These are phyloP conservation scores for Eustalomyia histrio DNA, from an alignment of 2,888 invertebrate genomes.

Conservation along the genomic window DNA sequence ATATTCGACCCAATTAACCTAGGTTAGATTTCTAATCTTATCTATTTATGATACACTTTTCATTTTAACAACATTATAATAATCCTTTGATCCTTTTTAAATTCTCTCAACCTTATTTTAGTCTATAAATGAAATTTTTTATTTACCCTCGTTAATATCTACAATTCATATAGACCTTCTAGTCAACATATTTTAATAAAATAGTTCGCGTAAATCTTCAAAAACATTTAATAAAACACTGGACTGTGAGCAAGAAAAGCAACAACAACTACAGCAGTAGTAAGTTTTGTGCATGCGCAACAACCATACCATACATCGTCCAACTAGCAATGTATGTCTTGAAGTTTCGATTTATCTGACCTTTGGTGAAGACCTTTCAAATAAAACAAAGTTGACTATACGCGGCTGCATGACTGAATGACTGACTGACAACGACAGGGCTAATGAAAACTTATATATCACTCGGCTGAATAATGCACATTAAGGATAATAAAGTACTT, in stretches of 20 bases:
- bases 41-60: too few relatives aligned
- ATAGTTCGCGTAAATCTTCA: constrained; percentile 60
- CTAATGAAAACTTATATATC: constrained; percentile 70
- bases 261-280: not conserved
- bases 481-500: constrained; percentile 70
- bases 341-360: constrained; percentile 65
- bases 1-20: too few relatives aligned
- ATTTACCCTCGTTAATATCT: constrained; percentile 34
- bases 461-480: constrained; percentile 68
- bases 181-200: constrained; percentile 48
- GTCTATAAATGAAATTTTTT: not conserved
- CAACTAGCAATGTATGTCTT: constrained; percentile 5
- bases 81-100: too few relatives aligned
- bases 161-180: constrained; percentile 40
- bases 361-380: constrained; percentile 62
- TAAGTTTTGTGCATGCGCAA: constrained; percentile 46
- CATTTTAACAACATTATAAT: too few relatives aligned
- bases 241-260: constrained; percentile 33
- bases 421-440: constrained; percentile 61
- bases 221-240: constrained; percentile 60
- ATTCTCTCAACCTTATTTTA: too few relatives aligned
- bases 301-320: constrained; percentile 19
- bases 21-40: too few relatives aligned
- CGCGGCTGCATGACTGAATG: constrained; percentile 53
- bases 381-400: constrained; percentile 44